Evolutionary conservation across 2,113 vertebrate species (phyloP).

Genomic region (Dicrurus megarhynchus): DNA sequence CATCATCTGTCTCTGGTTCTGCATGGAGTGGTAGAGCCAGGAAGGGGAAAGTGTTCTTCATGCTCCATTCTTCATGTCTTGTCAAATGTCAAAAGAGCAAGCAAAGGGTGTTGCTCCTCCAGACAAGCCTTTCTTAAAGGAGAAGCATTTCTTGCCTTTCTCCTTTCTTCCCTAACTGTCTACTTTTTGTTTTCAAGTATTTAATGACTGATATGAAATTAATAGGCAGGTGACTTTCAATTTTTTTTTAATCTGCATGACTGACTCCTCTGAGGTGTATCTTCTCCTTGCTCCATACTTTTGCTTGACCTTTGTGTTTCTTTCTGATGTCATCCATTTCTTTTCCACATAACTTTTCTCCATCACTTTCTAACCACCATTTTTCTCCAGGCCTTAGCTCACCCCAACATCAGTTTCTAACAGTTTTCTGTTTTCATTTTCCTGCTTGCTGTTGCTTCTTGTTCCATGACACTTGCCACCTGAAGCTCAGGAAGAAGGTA

Average conservation of each 20-base stretch:
- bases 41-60: not conserved
- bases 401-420: not conserved
- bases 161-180: not conserved
- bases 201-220: not conserved
- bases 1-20: not conserved
- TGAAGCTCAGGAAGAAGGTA: constrained; percentile 83
- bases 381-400: not conserved
- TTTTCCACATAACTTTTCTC: not conserved
- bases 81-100: constrained; percentile 54
- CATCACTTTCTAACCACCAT: not conserved
- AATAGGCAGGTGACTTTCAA: not conserved
- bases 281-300: not conserved
- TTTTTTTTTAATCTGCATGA: constrained; percentile 51
- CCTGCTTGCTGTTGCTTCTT: constrained; percentile 30
- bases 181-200: not conserved
- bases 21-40: not conserved
- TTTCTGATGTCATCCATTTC: not conserved
- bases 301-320: not conserved
- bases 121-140: constrained; percentile 12
- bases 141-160: constrained; percentile 3
- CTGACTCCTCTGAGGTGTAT: not conserved
- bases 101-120: constrained; percentile 5
- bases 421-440: constrained; percentile 44
- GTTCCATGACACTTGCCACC: constrained; percentile 52
- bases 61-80: constrained; percentile 33